Percentiles rank a stretch among this genome's conserved stretches.
These are phyloP conservation scores for Chelon labrosus DNA, from an alignment of 2,797 vertebrate species.

Conservation along the genomic window DNA sequence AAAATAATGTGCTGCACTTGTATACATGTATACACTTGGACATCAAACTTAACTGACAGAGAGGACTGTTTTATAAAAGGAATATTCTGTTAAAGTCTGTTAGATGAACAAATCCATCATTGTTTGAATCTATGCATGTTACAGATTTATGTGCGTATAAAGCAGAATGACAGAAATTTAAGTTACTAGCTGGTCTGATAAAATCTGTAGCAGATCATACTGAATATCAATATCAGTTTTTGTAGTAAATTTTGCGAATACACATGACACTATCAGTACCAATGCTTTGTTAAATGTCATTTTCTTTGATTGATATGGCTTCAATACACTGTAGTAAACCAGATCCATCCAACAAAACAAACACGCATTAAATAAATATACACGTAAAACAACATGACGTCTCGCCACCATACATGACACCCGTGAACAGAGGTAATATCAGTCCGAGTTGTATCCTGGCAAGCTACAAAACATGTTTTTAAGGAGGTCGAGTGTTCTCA, in stretches of 20 bases:
- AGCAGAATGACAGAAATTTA: slow-evolving; percentile 1
- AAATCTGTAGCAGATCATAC: slow-evolving; percentile 17
- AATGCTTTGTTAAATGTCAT: slow-evolving; percentile 8
- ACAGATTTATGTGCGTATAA: slow-evolving; percentile 27
- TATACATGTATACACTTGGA: slow-evolving; percentile 9
- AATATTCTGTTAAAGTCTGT: neutral
- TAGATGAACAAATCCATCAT: slow-evolving; percentile 26
- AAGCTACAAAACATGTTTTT: slow-evolving; percentile 46
- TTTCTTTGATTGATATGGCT: slow-evolving; percentile 63
- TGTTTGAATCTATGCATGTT: slow-evolving; percentile 29
- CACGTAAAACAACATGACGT: slow-evolving; percentile 30
- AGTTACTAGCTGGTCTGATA: slow-evolving; percentile 8
- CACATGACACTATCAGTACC: slow-evolving; percentile 34
- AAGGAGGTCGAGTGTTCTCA: slow-evolving; percentile 38
- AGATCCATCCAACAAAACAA: slow-evolving; percentile 13
- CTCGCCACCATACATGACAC: neutral
- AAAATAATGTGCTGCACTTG: slow-evolving; percentile 16
- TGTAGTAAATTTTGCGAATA: slow-evolving; percentile 25
- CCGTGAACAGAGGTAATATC: slow-evolving; percentile 34
- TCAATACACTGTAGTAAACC: slow-evolving; percentile 29
- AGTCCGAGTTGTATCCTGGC: slow-evolving; percentile 40
- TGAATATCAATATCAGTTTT: slow-evolving; percentile 7
- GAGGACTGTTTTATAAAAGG: neutral
- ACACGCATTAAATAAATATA: slow-evolving; percentile 37
- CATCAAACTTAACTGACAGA: slow-evolving; percentile 21